Percentiles rank a stretch among this genome's conserved stretches.
These are phyloP conservation scores for Chelonus insularis DNA, from an alignment of 1,140 invertebrate genomes.

Conservation along the genomic window DNA sequence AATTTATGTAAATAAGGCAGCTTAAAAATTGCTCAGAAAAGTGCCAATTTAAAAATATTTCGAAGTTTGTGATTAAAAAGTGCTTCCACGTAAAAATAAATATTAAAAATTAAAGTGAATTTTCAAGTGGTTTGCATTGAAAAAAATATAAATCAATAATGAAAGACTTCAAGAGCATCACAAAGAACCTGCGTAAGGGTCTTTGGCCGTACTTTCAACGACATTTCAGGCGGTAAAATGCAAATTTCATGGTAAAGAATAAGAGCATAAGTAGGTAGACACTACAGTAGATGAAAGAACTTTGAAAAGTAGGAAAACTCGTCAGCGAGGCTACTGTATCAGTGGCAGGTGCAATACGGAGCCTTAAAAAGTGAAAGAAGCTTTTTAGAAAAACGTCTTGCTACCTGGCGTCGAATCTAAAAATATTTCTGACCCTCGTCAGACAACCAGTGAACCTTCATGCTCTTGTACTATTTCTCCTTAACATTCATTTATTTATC, in stretches of 20 bases:
- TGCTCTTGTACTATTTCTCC: too few species aligned
- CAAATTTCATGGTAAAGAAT: too few species aligned
- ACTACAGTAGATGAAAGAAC: too few species aligned
- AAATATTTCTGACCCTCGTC: conserved; percentile 7
- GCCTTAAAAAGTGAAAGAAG: background rate
- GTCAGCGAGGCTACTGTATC: background rate
- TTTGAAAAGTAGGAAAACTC: background rate
- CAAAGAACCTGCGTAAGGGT: too few species aligned
- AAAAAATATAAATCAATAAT: background rate
- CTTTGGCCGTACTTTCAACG: too few species aligned
- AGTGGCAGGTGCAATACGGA: conserved; percentile 4
- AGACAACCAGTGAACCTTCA: background rate
- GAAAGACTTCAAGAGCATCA: background rate
- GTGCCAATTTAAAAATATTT: background rate
- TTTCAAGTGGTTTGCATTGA: background rate
- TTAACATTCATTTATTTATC: too few species aligned
- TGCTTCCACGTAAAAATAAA: background rate
- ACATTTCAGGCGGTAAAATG: too few species aligned
- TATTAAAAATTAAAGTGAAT: background rate
- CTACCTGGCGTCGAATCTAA: background rate
- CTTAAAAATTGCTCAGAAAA: background rate
- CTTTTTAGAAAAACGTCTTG: conserved; percentile 2
- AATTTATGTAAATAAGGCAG: background rate
- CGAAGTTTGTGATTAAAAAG: background rate
- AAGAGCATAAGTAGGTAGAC: too few species aligned